These are phyloP conservation scores for Folsomia candida DNA, from an alignment of 2,888 invertebrate species.

Conservation along the genomic window DNA sequence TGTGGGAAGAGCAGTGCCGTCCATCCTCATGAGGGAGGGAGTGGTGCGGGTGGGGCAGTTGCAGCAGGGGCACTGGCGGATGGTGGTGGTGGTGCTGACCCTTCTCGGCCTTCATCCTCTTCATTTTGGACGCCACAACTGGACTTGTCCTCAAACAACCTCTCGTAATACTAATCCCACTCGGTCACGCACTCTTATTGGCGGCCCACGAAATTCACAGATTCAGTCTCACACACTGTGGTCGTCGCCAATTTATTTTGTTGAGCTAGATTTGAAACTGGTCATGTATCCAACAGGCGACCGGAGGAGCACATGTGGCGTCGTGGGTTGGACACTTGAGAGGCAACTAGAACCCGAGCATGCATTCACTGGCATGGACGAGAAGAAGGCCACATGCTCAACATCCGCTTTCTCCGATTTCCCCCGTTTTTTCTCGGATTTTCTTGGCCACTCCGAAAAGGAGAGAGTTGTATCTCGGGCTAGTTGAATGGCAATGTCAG, in stretches of 20 bases:
- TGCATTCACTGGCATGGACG: neutral
- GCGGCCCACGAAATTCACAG: too few relatives aligned
- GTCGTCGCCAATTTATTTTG: too few relatives aligned
- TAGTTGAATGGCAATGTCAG: neutral
- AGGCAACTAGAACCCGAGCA: neutral
- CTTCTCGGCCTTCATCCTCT: neutral
- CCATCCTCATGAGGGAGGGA: neutral
- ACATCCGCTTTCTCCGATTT: neutral
- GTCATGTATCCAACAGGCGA: too few relatives aligned
- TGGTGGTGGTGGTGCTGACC: neutral
- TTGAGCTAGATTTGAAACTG: too few relatives aligned
- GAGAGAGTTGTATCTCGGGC: too few relatives aligned
- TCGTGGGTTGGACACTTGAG: neutral
- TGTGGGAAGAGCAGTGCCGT: neutral
- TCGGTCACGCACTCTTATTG: too few relatives aligned
- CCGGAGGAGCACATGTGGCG: neutral
- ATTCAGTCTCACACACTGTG: too few relatives aligned
- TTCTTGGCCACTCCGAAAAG: neutral
- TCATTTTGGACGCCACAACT: neutral
- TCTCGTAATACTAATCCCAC: too few relatives aligned
- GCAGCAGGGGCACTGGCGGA: too few relatives aligned
- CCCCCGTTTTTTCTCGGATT: neutral
- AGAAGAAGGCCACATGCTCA: neutral
- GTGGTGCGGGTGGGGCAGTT: neutral
- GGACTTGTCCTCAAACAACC: too few relatives aligned